Evolutionary conservation across 2,113 vertebrate genomes (phyloP).

Genomic region (Oryzias melastigma): DNA sequence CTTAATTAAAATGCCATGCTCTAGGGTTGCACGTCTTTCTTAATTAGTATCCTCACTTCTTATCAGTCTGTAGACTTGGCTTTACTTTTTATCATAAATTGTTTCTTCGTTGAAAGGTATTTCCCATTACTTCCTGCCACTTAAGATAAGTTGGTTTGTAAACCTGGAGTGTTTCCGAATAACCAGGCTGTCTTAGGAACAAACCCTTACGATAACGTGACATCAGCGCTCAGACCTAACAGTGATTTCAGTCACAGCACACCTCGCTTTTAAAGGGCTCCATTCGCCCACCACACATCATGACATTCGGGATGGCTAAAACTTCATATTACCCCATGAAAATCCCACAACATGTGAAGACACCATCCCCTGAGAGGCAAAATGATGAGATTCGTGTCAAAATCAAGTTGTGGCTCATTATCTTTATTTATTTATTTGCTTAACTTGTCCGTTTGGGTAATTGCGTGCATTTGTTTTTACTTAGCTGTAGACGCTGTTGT

Average conservation of each 20-base stretch:
- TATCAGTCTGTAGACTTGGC: constrained; percentile 17
- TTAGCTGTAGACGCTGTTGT: constrained; percentile 3
- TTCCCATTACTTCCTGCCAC: constrained; percentile 14
- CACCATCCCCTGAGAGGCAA: constrained; percentile 28
- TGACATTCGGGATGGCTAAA: constrained; percentile 54
- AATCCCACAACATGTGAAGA: constrained; percentile 38
- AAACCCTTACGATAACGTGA: constrained; percentile 32
- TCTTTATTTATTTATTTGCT: constrained; percentile 50
- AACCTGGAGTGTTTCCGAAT: constrained; percentile 36
- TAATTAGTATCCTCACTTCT: constrained; percentile 19
- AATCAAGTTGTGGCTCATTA: constrained; percentile 22
- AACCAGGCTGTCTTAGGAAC: constrained; percentile 35
- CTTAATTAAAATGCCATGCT: too few relatives aligned
- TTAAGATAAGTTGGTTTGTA: constrained; percentile 19
- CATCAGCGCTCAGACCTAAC: constrained; percentile 46
- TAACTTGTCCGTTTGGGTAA: constrained; percentile 46
- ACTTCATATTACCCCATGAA: constrained; percentile 52
- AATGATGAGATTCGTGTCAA: constrained; percentile 36
- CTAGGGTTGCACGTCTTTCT: constrained; percentile 4
- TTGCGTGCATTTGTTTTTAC: constrained; percentile 17
- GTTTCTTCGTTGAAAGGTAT: constrained; percentile 22
- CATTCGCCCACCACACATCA: constrained; percentile 32
- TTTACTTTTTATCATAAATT: constrained; percentile 32
- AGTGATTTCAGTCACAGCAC: constrained; percentile 51
- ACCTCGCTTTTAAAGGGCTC: constrained; percentile 53